Base-by-base conservation (phyloP, 1,140 invertebrate genomes). In the Pogonomyrmex barbatus region DNA sequence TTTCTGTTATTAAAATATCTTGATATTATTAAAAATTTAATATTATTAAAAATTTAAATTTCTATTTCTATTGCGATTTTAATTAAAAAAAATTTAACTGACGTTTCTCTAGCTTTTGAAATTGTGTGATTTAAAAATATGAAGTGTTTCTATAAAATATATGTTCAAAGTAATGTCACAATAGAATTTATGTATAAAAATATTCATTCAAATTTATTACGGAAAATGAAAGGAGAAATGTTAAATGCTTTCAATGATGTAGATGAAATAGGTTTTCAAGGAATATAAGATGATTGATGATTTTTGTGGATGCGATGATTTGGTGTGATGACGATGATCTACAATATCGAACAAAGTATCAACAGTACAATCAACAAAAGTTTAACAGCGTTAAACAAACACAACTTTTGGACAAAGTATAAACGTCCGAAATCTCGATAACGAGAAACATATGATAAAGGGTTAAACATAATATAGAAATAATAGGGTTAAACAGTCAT, bases 361-460 rank as follows among this genome's bases (percentile, higher is more conserved):
- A 83, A 83, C 68, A 83, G 42, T 83, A 83, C 4, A 73, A 83
- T 73, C 30, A 83, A 83, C 79, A 83, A 82, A 47, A 42, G 67
- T 47, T 83, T 70, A 82, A 82, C 78, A 71, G 52, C 1, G 39
- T 82, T 58, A 83, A 83, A 83, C n/a, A 83, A 83, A 83, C n/a
- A 47, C 14, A 75, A 83, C 54, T 73, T 83, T 83, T 39, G 12
- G 42, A 36, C 17, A 60, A 83, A 50, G 8, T 60, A 30, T 17
- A 2, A 47, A 60, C 6, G n/a, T 70, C 12, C 17, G 12, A 60
- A 50, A 33, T 62, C 33, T 83, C 3, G 54, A 17, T 62, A 83
- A 82, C 17, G 39, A 52, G 6, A 33, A 82, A 82, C 79, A 47
- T 82, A n/a, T 33, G 54, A 83, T 50, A 81, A 54, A 56, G 56